Base-by-base conservation (phyloP, 2,797 vertebrate species). In the Gobio occitaniae region DNA sequence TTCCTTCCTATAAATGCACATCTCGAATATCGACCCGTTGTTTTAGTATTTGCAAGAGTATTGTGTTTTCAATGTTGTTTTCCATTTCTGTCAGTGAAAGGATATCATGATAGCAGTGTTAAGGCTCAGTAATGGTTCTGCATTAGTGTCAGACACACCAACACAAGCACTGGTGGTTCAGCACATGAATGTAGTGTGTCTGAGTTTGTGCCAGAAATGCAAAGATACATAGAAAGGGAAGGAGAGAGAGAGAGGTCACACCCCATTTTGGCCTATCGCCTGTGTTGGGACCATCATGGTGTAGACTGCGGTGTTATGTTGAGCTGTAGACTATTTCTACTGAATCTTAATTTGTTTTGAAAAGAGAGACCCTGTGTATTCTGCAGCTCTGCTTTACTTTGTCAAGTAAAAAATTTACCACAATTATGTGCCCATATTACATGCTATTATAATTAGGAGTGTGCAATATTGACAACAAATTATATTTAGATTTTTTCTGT, bases 191-290 rank as follows among this genome's bases (percentile, higher is more conserved):
- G 6, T 54, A 81, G 21, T 70, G 16, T 63, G 29, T 52, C 44
- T 76, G 36, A 61, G 74, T 38, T 17, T 50, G 19, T 78, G 74
- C 59, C 38, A 70, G 25, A 77, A 52, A 59, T 82, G 41, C 11
- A 61, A 38, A 63, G 41, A 63, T n/a, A 72, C 11, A 25, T 56
- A 54, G 71, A 50, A 48, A 83, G 38, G 66, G 72, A 78, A 38
- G 41, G 59, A 59, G 48, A 74, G 47, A 68, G 82, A 38, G 10
- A 74, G 47, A 68, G 82, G 82, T 84, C 63, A 77, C 82, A 84
- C 72, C 82, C 82, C 72, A 77, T 61, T 61, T 54, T 84, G 72
- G 82, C 72, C 61, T 68, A 38, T 83, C 8, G n/a, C 21, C 47
- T 66, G 63, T 19, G 47, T 77, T 77, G n/a, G 82, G 36, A 84